A percentile compares a stretch with the other conserved stretches of the same genome.
These are phyloP conservation scores for Sebastes cheni DNA, from an alignment of 2,797 vertebrate genomes.

Conservation along the genomic window DNA sequence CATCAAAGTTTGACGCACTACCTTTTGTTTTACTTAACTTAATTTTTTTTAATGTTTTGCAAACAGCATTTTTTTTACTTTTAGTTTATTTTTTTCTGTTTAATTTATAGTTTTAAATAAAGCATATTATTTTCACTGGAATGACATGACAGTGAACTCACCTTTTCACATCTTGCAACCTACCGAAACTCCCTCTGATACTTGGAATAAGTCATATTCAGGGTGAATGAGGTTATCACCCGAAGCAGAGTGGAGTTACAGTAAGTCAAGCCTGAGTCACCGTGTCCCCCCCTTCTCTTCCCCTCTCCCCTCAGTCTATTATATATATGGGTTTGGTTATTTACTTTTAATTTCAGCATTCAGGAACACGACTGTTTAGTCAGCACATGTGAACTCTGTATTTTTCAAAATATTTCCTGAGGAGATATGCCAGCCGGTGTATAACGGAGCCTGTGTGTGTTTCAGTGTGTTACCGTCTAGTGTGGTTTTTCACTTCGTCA, in stretches of 20 bases:
- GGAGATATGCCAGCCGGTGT: constrained; percentile 74
- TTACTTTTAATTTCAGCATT: constrained; percentile 72
- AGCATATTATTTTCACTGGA: neutral
- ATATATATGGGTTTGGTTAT: constrained; percentile 57
- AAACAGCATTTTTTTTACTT: neutral
- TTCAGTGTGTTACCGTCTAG: constrained; percentile 71
- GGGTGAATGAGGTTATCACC: constrained; percentile 52
- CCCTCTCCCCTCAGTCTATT: constrained; percentile 18
- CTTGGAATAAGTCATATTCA: constrained; percentile 50
- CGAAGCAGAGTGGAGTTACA: constrained; percentile 54
- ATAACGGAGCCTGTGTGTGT: constrained; percentile 65
- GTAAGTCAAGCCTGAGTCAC: constrained; percentile 67
- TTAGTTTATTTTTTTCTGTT: neutral
- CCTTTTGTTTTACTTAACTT: neutral
- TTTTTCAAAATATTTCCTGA: constrained; percentile 84
- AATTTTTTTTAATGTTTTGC: too few species aligned
- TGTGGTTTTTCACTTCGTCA: constrained; percentile 90
- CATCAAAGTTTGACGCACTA: neutral
- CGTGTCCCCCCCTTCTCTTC: constrained; percentile 21
- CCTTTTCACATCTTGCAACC: constrained; percentile 18
- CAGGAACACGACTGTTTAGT: constrained; percentile 63
- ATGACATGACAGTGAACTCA: neutral
- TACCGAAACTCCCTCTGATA: constrained; percentile 29
- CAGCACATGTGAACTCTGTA: constrained; percentile 68
- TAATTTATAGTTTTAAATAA: neutral